Evolutionary conservation across 2,113 vertebrate species (phyloP).

Genomic region (Oryctolagus cuniculus): mOryCun1.1 NC_091445.1:30122501-30123000

Average conservation of each 20-base stretch:
- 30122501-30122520: conserved; percentile 77
- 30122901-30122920: conserved; percentile 15
- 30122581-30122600: conserved; percentile 86
- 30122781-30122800: conserved; percentile 50
- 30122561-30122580: conserved; percentile 79
- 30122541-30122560: conserved; percentile 65
- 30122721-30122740: conserved; percentile 75
- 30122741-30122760: conserved; percentile 76
- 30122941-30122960: not conserved
- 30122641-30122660: conserved; percentile 73
- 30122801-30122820: conserved; percentile 13
- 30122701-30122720: conserved; percentile 70
- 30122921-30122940: not conserved
- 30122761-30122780: conserved; percentile 48
- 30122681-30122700: conserved; percentile 80
- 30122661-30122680: conserved; percentile 76
- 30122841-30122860: not conserved
- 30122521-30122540: conserved; percentile 73
- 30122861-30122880: conserved; percentile 37
- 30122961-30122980: conserved; percentile 17
- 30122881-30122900: not conserved
- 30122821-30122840: not conserved
- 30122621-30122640: conserved; percentile 78
- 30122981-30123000: conserved; percentile 28
- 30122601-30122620: conserved; percentile 81